Conservation (phyloP, 2,113 vertebrate species). For the Microcebus jonahi region DNA sequence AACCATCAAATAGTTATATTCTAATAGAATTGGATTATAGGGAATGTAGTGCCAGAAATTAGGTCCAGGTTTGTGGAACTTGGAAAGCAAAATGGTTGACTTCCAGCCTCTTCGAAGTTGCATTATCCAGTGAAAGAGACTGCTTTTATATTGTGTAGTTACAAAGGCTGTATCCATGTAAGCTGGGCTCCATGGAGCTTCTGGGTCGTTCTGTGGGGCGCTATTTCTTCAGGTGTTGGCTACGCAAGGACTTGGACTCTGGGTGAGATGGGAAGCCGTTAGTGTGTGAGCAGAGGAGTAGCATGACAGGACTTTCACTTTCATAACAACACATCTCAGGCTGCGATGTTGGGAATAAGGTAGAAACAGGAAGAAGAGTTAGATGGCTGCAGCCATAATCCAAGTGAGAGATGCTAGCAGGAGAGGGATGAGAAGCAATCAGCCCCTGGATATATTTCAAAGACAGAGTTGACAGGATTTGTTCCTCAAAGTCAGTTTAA, state of each 20-base stretch:
- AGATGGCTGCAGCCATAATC: not conserved
- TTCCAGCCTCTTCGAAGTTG: constrained; percentile 9
- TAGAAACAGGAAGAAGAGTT: not conserved
- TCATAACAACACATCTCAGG: not conserved
- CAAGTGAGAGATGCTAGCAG: not conserved
- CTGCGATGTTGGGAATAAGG: not conserved
- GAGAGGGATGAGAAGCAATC: not conserved
- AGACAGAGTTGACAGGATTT: not conserved
- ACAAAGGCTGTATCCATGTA: not conserved
- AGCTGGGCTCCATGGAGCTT: not conserved
- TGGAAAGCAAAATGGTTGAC: constrained; percentile 16
- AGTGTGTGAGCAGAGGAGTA: not conserved
- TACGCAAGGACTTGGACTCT: not conserved
- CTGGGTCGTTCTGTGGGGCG: not conserved
- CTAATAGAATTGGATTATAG: not conserved
- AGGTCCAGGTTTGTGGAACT: not conserved
- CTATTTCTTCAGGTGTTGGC: not conserved
- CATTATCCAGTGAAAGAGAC: not conserved
- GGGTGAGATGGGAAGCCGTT: not conserved
- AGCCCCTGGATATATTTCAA: not conserved
- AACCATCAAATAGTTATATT: not conserved
- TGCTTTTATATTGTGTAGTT: not conserved
- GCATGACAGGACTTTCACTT: not conserved
- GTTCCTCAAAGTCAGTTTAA: not conserved
- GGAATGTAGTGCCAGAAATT: not conserved